Evolutionary conservation across 1,140 invertebrate species (phyloP).

Genomic region (Zaprionus ghesquierei): DNA sequence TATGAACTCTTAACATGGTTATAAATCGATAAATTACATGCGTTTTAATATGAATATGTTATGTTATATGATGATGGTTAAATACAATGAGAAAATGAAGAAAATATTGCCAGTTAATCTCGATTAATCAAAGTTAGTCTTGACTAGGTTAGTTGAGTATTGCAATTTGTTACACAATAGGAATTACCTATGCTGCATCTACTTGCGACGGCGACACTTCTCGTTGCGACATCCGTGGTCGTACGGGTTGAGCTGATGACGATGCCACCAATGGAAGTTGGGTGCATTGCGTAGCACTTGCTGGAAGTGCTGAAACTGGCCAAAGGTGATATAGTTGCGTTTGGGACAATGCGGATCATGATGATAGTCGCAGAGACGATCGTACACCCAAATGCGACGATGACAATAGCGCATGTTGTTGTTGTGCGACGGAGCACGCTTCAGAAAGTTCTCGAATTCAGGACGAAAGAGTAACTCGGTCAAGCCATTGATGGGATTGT

Average conservation of each 20-base stretch:
- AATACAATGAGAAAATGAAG: background rate
- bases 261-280: slow-evolving; percentile 25
- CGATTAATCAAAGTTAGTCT: background rate
- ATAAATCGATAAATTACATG: background rate
- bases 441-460: slow-evolving; percentile 13
- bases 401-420: slow-evolving; percentile 8
- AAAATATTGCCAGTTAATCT: background rate
- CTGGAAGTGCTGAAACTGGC: slow-evolving; percentile 14
- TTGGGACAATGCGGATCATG: slow-evolving; percentile 22
- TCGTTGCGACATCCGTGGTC: slow-evolving; percentile 15
- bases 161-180: background rate
- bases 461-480: background rate
- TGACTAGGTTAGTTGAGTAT: background rate
- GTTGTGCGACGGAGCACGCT: background rate
- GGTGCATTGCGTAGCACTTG: background rate
- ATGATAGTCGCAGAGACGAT: slow-evolving; percentile 21
- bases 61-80: no score
- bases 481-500: background rate
- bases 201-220: background rate
- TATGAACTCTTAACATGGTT: background rate
- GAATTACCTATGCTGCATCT: background rate
- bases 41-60: background rate
- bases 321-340: slow-evolving; percentile 18
- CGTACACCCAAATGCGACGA: slow-evolving; percentile 38
- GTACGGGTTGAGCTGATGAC: slow-evolving; percentile 25